phyloP scores from a whole-genome alignment of 2,888 invertebrate genomes.

The Cantharis nigra region DNA sequence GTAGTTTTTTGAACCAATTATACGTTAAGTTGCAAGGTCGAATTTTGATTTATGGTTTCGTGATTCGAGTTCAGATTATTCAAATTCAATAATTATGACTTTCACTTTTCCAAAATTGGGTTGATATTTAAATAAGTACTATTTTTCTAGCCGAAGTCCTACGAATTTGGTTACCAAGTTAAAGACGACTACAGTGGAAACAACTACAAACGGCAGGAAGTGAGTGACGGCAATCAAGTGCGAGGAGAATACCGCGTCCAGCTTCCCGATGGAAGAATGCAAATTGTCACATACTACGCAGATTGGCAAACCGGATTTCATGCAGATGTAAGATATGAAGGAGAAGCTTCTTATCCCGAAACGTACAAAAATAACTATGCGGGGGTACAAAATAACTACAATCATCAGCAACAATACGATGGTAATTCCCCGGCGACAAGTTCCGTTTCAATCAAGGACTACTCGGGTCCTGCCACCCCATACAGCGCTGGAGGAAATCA shows the following conservation, averaged over 20 bases:
- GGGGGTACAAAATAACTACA: background rate
- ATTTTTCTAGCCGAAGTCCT: slow-evolving; percentile 68
- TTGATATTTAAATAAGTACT: background rate
- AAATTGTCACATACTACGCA: slow-evolving; percentile 76
- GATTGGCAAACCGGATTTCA: slow-evolving; percentile 81
- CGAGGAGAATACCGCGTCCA: slow-evolving; percentile 66
- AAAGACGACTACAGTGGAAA: slow-evolving; percentile 77
- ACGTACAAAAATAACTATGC: slow-evolving; percentile 49
- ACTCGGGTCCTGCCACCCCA: slow-evolving; percentile 36
- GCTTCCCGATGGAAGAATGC: slow-evolving; percentile 65
- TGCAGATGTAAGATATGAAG: slow-evolving; percentile 74
- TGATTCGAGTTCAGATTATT: background rate
- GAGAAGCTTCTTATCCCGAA: slow-evolving; percentile 69
- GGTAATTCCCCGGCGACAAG: slow-evolving; percentile 35
- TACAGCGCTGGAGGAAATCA: slow-evolving; percentile 26
- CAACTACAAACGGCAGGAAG: slow-evolving; percentile 72
- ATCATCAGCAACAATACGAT: background rate
- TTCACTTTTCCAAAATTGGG: background rate
- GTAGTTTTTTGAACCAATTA: background rate
- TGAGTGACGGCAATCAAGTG: slow-evolving; percentile 73
- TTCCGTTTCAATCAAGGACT: slow-evolving; percentile 43
- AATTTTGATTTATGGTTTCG: background rate
- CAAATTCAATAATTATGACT: background rate
- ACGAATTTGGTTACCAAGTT: slow-evolving; percentile 80
- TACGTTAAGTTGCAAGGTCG: background rate